These are phyloP conservation scores for Apamea epomidion DNA, from an alignment of 2,888 invertebrate genomes.

Conservation along the genomic window DNA sequence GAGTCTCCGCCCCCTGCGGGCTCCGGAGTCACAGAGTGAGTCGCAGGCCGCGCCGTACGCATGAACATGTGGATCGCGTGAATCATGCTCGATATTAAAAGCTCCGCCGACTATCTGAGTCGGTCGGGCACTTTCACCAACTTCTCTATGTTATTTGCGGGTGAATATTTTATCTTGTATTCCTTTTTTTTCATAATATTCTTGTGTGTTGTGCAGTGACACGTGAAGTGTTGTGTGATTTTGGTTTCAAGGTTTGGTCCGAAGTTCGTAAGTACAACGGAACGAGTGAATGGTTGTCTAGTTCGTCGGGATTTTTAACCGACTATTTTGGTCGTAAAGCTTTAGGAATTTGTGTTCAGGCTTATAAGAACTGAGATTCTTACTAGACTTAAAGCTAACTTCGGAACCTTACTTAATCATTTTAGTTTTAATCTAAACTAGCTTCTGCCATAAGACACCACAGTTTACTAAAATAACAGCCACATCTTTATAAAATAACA, in stretches of 20 bases:
- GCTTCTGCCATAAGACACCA: too few relatives aligned
- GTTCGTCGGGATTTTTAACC: not conserved
- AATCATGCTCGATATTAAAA: conserved; percentile 97
- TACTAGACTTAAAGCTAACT: not conserved
- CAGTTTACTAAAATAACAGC: too few relatives aligned
- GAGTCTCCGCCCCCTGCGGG: conserved; percentile 65
- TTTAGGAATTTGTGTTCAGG: not conserved
- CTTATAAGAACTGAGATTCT: not conserved
- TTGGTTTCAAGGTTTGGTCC: conserved; percentile 52
- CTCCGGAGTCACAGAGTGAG: conserved; percentile 42
- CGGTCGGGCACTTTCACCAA: conserved; percentile 98
- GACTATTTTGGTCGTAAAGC: not conserved
- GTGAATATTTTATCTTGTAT: conserved; percentile 89
- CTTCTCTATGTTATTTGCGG: conserved; percentile 98
- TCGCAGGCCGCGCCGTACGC: conserved; percentile 74
- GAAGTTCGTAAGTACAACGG: conserved; percentile 71
- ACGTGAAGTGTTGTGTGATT: conserved; percentile 68
- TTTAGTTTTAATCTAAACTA: not conserved
- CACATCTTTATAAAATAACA: too few relatives aligned
- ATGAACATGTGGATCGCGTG: conserved; percentile 80
- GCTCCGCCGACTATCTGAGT: conserved; percentile 97
- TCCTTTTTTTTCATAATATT: conserved; percentile 56
- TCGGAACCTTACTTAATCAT: not conserved
- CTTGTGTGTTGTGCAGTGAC: conserved; percentile 75
- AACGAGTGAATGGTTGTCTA: conserved; percentile 14